Evolutionary conservation across 2,888 invertebrate genomes (phyloP).

Genomic region (Eristalis intricaria): DNA sequence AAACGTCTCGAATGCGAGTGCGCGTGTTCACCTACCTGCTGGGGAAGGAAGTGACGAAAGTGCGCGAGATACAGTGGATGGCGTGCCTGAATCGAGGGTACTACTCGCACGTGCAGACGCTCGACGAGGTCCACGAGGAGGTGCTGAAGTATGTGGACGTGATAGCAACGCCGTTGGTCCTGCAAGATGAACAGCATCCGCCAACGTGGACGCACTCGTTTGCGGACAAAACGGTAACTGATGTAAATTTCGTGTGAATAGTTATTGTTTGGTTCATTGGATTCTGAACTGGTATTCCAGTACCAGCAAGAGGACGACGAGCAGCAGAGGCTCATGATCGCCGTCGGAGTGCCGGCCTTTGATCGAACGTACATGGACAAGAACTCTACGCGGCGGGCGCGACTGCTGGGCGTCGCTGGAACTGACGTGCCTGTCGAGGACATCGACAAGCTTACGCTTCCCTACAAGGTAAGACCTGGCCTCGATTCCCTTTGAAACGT

Average conservation of each 20-base stretch:
- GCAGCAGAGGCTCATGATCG: slow-evolving; percentile 88
- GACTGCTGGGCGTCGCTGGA: slow-evolving; percentile 96
- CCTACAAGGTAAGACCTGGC: slow-evolving; percentile 88
- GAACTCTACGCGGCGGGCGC: slow-evolving; percentile 82
- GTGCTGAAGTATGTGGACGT: slow-evolving; percentile 98
- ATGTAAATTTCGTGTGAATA: slow-evolving; percentile 15
- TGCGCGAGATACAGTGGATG: slow-evolving; percentile 94
- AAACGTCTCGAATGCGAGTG: slow-evolving; percentile 89
- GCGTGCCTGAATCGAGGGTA: slow-evolving; percentile 98
- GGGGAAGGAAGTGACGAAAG: slow-evolving; percentile 96
- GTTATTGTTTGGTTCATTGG: background rate
- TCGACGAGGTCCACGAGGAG: slow-evolving; percentile 97
- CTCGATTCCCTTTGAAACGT: background rate
- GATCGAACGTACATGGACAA: slow-evolving; percentile 86
- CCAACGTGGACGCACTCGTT: slow-evolving; percentile 98
- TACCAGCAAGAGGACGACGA: slow-evolving; percentile 75
- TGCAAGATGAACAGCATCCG: slow-evolving; percentile 88
- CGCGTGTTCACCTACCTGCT: slow-evolving; percentile 97
- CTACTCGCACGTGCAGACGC: slow-evolving; percentile 95
- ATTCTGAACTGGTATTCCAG: slow-evolving; percentile 66
- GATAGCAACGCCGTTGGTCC: slow-evolving; percentile 91
- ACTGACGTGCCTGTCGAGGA: slow-evolving; percentile 92
- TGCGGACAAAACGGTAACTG: slow-evolving; percentile 89
- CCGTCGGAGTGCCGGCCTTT: slow-evolving; percentile 96
- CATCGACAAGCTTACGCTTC: slow-evolving; percentile 93